Conservation (phyloP, 1,140 invertebrate species). For the Scaptomyza pallida region DNA sequence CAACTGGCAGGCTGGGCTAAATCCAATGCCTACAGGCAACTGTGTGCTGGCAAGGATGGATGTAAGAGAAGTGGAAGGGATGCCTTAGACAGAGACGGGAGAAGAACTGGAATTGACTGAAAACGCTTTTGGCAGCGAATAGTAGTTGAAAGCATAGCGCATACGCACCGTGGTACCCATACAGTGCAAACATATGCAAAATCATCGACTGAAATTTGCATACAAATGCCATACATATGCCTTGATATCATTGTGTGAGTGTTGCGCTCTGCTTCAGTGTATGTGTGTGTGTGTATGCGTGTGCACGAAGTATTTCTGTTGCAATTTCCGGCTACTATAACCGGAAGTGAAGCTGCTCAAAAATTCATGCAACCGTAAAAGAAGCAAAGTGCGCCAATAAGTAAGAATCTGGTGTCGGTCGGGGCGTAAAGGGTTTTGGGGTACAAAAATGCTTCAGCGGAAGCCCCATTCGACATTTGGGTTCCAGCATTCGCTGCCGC, state of each 20-base stretch:
- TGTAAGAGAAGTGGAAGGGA: neutral
- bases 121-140: slow-evolving; percentile 36
- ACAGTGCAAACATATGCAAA: slow-evolving; percentile 52
- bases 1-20: neutral
- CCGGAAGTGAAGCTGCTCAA: slow-evolving; percentile 71
- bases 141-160: slow-evolving; percentile 26
- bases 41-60: neutral
- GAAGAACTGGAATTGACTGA: slow-evolving; percentile 37
- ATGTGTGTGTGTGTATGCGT: slow-evolving; percentile 20
- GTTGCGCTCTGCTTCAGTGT: neutral
- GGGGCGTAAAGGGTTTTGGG: neutral
- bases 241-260: slow-evolving; percentile 23
- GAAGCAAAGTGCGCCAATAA: slow-evolving; percentile 70
- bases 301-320: slow-evolving; percentile 61
- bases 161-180: slow-evolving; percentile 58
- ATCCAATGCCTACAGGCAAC: neutral
- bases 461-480: slow-evolving; percentile 41
- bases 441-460: slow-evolving; percentile 11
- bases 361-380: slow-evolving; percentile 75
- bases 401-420: slow-evolving; percentile 2
- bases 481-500: slow-evolving; percentile 8
- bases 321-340: slow-evolving; percentile 72
- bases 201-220: slow-evolving; percentile 66
- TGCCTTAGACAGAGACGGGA: neutral
- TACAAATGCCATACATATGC: slow-evolving; percentile 69